Evolutionary conservation across 2,888 invertebrate genomes (phyloP).

Genomic region (Poecilus cupreus): DNA sequence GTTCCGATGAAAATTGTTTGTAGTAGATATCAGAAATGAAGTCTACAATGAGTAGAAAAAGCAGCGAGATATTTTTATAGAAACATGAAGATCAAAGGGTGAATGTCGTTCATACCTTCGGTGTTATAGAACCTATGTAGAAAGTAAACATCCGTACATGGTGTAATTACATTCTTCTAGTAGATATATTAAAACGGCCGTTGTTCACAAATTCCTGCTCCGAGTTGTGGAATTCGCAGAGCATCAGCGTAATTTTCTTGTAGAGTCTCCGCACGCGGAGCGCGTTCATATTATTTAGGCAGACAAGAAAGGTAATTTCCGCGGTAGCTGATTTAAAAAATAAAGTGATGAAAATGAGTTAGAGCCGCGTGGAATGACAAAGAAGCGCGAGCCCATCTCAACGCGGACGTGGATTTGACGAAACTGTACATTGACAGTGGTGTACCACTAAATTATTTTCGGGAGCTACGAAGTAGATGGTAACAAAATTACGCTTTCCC

Average conservation of each 20-base stretch:
- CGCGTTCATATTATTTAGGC: constrained; percentile 49
- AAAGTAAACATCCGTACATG: constrained; percentile 11
- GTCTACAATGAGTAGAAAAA: no score
- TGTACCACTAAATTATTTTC: background rate
- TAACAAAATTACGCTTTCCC: background rate
- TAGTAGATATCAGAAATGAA: background rate
- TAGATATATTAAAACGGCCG: constrained; percentile 24
- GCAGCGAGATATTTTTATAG: no score
- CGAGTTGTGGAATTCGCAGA: background rate
- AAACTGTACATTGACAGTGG: constrained; percentile 47
- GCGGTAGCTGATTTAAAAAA: constrained; percentile 52
- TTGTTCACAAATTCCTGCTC: background rate
- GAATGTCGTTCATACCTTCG: no score
- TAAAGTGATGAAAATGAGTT: constrained; percentile 50
- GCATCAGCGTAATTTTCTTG: constrained; percentile 13
- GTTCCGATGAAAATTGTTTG: no score
- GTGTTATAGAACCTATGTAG: background rate
- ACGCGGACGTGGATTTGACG: constrained; percentile 19
- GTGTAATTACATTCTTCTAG: constrained; percentile 33
- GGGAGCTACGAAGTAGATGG: background rate
- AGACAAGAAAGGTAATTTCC: constrained; percentile 53
- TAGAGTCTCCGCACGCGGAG: constrained; percentile 32
- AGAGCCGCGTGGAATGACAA: constrained; percentile 41
- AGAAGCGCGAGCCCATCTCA: background rate
- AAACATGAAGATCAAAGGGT: no score